Evolutionary conservation across 64 coral and sea anemone genomes (phyloP), one percentile per base, ranked within the genome.

Genomic region (Montipora foliosa): DNA sequence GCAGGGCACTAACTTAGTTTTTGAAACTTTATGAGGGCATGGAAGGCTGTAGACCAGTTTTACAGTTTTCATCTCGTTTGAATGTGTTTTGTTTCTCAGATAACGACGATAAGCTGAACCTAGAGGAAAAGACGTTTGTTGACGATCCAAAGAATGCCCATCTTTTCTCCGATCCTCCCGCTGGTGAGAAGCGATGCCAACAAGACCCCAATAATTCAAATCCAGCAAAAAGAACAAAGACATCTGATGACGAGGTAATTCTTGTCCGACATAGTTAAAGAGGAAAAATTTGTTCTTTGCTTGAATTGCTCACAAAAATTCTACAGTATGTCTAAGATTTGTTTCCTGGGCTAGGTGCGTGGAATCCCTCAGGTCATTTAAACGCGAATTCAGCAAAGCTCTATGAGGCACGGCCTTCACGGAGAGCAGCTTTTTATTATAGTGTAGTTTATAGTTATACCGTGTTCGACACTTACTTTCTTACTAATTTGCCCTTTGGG

Each of bases 1-100:
- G 67, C 67, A 71, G 67, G 67, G 67, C 20, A 71, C 67, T 71
- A 71, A 71, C 67, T 71, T 71, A 71, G 67, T 3, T 71, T 71
- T 71, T 71, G 67, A 71, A 71, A 71, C 29, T 71, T 71, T 71
- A 8, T n/a, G 67, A 24, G 19, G 67, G 20, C 17, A 21, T 71
- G 67, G 17, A 24, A 71, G 67, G 3, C 67, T 71, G 67, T 21
- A 73, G 6, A 21, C 19, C 21, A 25, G 17, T 73, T 44, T 25
- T 73, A 73, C 6, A 21, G 19, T 24, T 73, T 73, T 73, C 70
- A 73, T 73, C 70, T 73, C 21, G 70, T 21, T 73, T 73, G 70
- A 21, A 1, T 73, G 70, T 73, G 70, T 73, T 73, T 3, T n/a
- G 6, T 73, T 73, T 73, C n/a, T 21, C 21, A 73, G 70, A 73